Base-by-base conservation (phyloP, 2,797 vertebrate genomes). In the Chloroceryle amazona region DNA sequence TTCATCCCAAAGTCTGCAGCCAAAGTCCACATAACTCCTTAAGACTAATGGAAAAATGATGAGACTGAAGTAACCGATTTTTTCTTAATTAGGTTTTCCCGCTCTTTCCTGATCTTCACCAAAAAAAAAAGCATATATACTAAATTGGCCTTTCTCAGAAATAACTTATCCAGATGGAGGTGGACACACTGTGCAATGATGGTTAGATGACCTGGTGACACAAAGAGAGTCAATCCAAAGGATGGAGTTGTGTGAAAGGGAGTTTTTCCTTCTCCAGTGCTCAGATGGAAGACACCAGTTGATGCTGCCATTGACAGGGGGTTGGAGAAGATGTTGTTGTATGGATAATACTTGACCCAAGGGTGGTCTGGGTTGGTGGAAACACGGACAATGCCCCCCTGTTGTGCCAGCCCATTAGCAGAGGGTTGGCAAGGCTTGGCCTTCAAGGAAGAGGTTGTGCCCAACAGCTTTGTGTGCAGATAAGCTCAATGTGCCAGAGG, bases 391-490 rank as follows among this genome's bases (percentile, higher is more conserved):
- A 33, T 14, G 29, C 9, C 26, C 4, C 31, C 6, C 12, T 63
- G 3, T 21, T 60, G 18, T 44, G 44, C 21, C 31, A 82, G 35
- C 8, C 55, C 35, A 41, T 28, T 26, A 74, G 12, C 35, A 83
- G 41, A 55, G 22, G 11, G 25, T 49, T 22, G 16, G 26, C 33
- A 57, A 80, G 17, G 23, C 31, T 66, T 37, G 23, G 5, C 12
- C 46, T 80, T 71, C 78, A 61, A 57, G 52, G 22, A 23, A 90
- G 37, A 52, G 10, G 6, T 15, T 39, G 35, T 35, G 47, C n/a
- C 14, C 0, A 1, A 51, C 0, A 4, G 25, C 35, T 65, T 42
- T 29, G 9, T 35, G 21, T 17, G 29, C 10, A 54, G 57, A 52
- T 21, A 13, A 47, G 11, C 9, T 46, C 26, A 10, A 13, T 4